phyloP scores from a whole-genome alignment of 2,888 invertebrate species.

The Eulithis testata region DNA sequence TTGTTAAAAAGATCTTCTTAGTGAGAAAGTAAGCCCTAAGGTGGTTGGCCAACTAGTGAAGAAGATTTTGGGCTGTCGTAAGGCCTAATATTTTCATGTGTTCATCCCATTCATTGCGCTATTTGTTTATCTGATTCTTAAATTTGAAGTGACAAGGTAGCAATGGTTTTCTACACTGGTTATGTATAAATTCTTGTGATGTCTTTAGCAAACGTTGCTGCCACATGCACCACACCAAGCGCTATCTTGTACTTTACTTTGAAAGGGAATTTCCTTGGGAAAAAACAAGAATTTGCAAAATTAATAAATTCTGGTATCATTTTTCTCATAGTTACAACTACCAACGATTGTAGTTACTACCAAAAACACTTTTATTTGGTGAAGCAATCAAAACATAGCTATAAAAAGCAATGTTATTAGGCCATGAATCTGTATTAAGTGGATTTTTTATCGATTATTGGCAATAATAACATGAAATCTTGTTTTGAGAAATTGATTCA shows the following conservation, averaged over 20 bases:
- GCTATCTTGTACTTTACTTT: no score
- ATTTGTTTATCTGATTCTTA: neutral
- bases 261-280: no score
- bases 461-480: neutral
- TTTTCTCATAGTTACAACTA: constrained; percentile 3
- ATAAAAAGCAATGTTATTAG: constrained; percentile 5
- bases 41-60: no score
- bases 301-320: neutral
- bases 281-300: neutral
- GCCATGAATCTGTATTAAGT: constrained; percentile 3
- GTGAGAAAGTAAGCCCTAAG: no score
- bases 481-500: neutral
- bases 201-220: no score
- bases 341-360: neutral
- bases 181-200: no score
- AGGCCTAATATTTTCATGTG: no score
- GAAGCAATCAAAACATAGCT: constrained; percentile 12
- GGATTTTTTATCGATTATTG: neutral
- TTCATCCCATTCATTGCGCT: no score
- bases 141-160: no score
- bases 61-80: no score
- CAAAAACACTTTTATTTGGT: neutral
- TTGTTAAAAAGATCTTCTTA: neutral
- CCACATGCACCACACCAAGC: no score
- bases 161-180: no score